These are phyloP conservation scores for Parnassius smintheus DNA, from an alignment of 2,888 invertebrate genomes.

Conservation along the genomic window DNA sequence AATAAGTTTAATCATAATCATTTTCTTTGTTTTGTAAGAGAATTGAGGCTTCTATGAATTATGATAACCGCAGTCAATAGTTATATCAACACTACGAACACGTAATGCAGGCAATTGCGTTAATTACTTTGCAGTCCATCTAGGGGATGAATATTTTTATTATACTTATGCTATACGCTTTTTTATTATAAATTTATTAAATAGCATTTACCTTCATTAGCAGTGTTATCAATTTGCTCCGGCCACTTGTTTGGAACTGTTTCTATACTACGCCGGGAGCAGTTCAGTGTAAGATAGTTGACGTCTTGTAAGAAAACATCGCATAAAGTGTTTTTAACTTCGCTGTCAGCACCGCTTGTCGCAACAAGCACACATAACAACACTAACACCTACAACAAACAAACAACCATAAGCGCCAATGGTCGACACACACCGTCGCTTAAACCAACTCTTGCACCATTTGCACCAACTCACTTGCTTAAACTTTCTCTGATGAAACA, in stretches of 20 bases:
- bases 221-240: slow-evolving; percentile 50
- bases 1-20: no score
- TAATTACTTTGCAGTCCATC: no score
- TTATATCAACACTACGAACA: no score
- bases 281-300: slow-evolving; percentile 63
- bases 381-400: slow-evolving; percentile 76
- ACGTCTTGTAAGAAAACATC: slow-evolving; percentile 58
- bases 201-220: slow-evolving; percentile 52
- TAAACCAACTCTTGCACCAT: slow-evolving; percentile 34
- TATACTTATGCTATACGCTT: no score
- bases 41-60: no score
- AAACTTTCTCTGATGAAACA: slow-evolving; percentile 51
- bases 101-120: no score
- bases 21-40: no score
- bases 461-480: slow-evolving; percentile 58
- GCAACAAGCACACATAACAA: slow-evolving; percentile 64
- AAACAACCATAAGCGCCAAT: slow-evolving; percentile 38
- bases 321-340: slow-evolving; percentile 50
- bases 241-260: slow-evolving; percentile 61
- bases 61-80: no score
- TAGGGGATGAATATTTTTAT: no score
- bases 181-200: neutral
- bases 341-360: slow-evolving; percentile 48
- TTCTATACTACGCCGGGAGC: slow-evolving; percentile 61
- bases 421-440: slow-evolving; percentile 34